Evolutionary conservation across 2,113 vertebrate genomes (phyloP).

Genomic region (Dasyprocta punctata): DNA sequence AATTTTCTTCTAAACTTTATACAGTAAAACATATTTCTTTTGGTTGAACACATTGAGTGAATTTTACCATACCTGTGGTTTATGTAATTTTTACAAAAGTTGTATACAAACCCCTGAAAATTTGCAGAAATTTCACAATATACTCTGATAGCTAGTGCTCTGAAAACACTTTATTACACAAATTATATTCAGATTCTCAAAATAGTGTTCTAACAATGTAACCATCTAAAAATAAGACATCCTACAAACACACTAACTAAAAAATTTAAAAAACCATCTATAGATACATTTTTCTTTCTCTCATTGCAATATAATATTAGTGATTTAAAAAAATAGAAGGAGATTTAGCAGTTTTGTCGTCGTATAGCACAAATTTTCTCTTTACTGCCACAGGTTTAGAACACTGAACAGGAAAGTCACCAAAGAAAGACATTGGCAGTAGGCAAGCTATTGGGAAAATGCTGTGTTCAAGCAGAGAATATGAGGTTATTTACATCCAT

Average conservation of each 20-base stretch:
- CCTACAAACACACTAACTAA: slow-evolving; percentile 88
- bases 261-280: slow-evolving; percentile 89
- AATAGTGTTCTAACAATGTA: slow-evolving; percentile 99
- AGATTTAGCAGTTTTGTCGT: slow-evolving; percentile 91
- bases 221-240: slow-evolving; percentile 97
- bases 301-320: slow-evolving; percentile 90
- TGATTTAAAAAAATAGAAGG: slow-evolving; percentile 93
- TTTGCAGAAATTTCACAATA: slow-evolving; percentile 83
- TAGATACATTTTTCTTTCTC: slow-evolving; percentile 88
- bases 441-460: slow-evolving; percentile 82
- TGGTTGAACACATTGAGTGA: slow-evolving; percentile 63
- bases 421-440: slow-evolving; percentile 89
- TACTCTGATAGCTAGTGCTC: slow-evolving; percentile 90
- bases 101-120: slow-evolving; percentile 63
- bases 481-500: slow-evolving; percentile 85
- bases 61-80: slow-evolving; percentile 52
- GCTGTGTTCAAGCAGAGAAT: slow-evolving; percentile 85
- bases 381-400: slow-evolving; percentile 91
- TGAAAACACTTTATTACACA: slow-evolving; percentile 99
- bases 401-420: slow-evolving; percentile 94
- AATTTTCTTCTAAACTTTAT: slow-evolving; percentile 74
- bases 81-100: slow-evolving; percentile 71
- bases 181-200: slow-evolving; percentile 99
- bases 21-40: slow-evolving; percentile 71
- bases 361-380: slow-evolving; percentile 90